Evolutionary conservation across 2,113 vertebrate genomes (phyloP).

Genomic region (Paramisgurnus dabryanus): DNA sequence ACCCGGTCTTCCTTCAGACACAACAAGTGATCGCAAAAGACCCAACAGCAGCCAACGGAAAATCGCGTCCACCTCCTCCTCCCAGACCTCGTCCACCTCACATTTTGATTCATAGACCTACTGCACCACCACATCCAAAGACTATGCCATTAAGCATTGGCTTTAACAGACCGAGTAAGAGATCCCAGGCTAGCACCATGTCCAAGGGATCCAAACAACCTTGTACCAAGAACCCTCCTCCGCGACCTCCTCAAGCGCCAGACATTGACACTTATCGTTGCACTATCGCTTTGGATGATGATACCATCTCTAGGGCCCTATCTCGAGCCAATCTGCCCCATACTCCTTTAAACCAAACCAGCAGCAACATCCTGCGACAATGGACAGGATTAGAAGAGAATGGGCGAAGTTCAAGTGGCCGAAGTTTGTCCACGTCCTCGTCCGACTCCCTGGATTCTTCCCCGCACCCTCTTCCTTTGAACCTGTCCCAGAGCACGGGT

Average conservation of each 20-base stretch:
- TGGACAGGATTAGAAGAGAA: slow-evolving; percentile 37
- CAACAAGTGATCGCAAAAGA: slow-evolving; percentile 62
- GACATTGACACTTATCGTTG: slow-evolving; percentile 75
- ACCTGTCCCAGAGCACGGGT: slow-evolving; percentile 71
- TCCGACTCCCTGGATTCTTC: slow-evolving; percentile 89
- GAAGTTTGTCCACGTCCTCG: slow-evolving; percentile 93
- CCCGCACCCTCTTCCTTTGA: slow-evolving; percentile 80
- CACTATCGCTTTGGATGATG: slow-evolving; percentile 73
- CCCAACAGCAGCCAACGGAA: not conserved
- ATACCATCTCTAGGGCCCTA: slow-evolving; percentile 70
- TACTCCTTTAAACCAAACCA: slow-evolving; percentile 47
- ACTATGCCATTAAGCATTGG: slow-evolving; percentile 78
- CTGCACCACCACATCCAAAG: slow-evolving; percentile 73
- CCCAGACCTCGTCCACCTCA: slow-evolving; percentile 76
- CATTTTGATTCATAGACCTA: slow-evolving; percentile 80
- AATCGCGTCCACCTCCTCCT: slow-evolving; percentile 69
- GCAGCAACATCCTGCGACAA: not conserved
- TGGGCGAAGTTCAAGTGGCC: slow-evolving; percentile 86
- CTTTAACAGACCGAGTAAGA: slow-evolving; percentile 52
- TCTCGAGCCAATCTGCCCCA: slow-evolving; percentile 70
- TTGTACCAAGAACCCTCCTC: slow-evolving; percentile 70
- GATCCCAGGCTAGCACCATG: slow-evolving; percentile 43
- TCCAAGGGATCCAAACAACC: slow-evolving; percentile 59
- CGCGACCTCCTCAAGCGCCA: slow-evolving; percentile 74
- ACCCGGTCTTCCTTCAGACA: slow-evolving; percentile 90